phyloP scores from a whole-genome alignment of 2,888 invertebrate species.

The Drosophila fungiperda region DNA sequence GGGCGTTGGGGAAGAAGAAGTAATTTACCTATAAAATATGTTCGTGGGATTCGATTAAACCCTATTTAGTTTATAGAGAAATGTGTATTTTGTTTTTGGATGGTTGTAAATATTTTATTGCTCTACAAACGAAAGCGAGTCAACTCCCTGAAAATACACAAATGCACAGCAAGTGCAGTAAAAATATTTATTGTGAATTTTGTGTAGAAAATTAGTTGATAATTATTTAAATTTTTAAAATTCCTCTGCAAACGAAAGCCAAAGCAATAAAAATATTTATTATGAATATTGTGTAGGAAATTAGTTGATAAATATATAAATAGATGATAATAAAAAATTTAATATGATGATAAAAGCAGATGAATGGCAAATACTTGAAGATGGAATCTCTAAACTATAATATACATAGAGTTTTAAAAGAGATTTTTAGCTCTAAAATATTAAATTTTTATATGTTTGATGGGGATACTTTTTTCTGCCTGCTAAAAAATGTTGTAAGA shows the following conservation, averaged over 20 bases:
- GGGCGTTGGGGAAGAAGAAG: not conserved
- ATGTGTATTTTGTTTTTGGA: not conserved
- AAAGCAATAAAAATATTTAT: not conserved
- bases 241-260: not conserved
- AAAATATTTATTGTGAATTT: not conserved
- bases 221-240: not conserved
- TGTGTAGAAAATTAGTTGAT: not conserved
- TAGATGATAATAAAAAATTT: no score
- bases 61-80: not conserved
- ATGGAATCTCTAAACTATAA: not conserved
- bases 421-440: not conserved
- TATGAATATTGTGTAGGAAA: not conserved
- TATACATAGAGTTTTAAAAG: no score
- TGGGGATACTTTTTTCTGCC: no score
- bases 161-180: not conserved
- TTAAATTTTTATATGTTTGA: not conserved
- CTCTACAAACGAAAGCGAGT: not conserved
- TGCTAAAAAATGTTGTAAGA: no score
- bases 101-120: not conserved
- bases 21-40: constrained; percentile 16
- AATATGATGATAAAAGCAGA: not conserved
- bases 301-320: no score
- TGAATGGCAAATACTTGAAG: not conserved
- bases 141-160: not conserved
- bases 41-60: constrained; percentile 3